These are phyloP conservation scores for Sparidentex hasta DNA, from an alignment of 2,797 vertebrate genomes.

Conservation along the genomic window DNA sequence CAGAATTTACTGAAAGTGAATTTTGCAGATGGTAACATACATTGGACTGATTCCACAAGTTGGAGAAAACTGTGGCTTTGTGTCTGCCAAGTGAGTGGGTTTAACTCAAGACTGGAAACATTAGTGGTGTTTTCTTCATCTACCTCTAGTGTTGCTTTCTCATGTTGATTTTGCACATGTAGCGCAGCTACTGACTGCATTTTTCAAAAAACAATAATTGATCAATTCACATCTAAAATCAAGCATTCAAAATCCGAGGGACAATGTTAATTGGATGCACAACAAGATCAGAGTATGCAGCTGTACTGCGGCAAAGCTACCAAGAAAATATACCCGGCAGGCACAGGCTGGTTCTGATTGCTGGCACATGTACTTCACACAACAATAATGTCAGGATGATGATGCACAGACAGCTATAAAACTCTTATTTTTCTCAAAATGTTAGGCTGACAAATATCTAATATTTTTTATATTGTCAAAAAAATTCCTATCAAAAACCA, in stretches of 20 bases:
- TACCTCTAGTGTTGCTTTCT: constrained; percentile 34
- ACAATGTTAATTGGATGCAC: constrained; percentile 18
- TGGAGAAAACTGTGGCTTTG: constrained; percentile 22
- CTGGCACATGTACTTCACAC: constrained; percentile 10
- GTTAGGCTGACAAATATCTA: neutral
- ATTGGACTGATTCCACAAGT: constrained; percentile 49
- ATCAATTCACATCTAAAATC: constrained; percentile 20
- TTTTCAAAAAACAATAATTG: constrained; percentile 20
- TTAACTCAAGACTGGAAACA: constrained; percentile 36
- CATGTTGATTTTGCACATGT: constrained; percentile 13
- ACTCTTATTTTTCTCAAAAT: neutral
- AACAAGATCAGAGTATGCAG: constrained; percentile 9
- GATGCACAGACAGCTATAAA: neutral
- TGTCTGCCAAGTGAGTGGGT: constrained; percentile 50
- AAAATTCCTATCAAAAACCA: neutral
- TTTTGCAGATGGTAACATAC: constrained; percentile 58
- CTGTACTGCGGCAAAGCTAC: neutral
- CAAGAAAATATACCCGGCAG: neutral
- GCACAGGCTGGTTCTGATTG: neutral
- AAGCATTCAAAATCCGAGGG: constrained; percentile 20
- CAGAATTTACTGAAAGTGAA: constrained; percentile 46
- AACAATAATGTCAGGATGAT: neutral
- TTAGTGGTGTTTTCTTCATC: constrained; percentile 36
- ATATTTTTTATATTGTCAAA: neutral
- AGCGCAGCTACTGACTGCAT: neutral